Evolutionary conservation across 2,888 invertebrate species (phyloP).

Genomic region (Drosophila peninsularis): DNA sequence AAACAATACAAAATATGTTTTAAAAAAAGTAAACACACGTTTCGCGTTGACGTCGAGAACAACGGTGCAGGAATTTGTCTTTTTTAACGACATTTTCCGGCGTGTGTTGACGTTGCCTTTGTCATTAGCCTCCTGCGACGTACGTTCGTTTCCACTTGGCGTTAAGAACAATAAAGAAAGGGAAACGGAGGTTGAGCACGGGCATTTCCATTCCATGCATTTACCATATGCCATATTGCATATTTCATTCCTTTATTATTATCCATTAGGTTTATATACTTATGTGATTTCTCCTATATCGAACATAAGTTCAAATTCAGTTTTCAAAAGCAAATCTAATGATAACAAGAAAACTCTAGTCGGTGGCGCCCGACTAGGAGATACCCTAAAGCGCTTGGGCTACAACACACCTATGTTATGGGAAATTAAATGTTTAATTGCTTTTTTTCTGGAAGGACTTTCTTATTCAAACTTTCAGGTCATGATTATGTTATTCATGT

Average conservation of each 20-base stretch:
- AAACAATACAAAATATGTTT: background rate
- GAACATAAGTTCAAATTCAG: background rate
- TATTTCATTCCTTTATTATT: background rate
- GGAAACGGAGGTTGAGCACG: background rate
- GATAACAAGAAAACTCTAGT: too few species aligned
- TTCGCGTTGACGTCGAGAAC: conserved; percentile 18
- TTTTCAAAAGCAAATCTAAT: background rate
- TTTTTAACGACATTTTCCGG: conserved; percentile 41
- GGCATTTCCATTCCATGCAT: background rate
- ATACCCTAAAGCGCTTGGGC: too few species aligned
- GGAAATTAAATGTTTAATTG: too few species aligned
- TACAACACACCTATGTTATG: too few species aligned
- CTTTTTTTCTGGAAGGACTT: too few species aligned
- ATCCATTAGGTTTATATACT: background rate
- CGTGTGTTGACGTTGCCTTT: conserved; percentile 11
- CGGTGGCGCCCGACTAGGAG: too few species aligned
- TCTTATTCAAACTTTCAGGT: too few species aligned
- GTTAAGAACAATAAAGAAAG: conserved; percentile 19
- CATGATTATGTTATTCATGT: too few species aligned
- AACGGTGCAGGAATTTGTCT: conserved; percentile 20
- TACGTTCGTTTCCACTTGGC: conserved; percentile 12
- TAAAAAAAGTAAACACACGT: conserved; percentile 12
- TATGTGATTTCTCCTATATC: background rate
- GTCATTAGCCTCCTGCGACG: conserved; percentile 17
- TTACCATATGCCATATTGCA: background rate